phyloP scores from a whole-genome alignment of 2,113 vertebrate genomes.

The human (Homo sapiens) region DNA sequence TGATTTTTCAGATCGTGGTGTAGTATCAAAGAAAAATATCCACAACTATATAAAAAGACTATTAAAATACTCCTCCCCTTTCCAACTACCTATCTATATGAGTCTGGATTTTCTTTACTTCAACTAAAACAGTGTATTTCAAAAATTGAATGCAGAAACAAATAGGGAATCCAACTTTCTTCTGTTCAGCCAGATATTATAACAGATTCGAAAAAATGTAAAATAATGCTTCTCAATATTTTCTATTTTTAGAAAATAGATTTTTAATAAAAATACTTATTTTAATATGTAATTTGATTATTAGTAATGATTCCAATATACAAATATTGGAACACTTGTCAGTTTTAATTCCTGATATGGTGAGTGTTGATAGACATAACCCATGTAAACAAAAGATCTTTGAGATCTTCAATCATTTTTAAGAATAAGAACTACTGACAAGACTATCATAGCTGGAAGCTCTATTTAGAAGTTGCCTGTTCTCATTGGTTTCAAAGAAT shows the following conservation, averaged over 20 bases:
- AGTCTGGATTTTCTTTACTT: slow-evolving; percentile 39
- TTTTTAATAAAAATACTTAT: slow-evolving; percentile 8
- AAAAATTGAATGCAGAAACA: slow-evolving; percentile 15
- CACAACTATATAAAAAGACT: neutral
- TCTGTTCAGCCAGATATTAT: neutral
- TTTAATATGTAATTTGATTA: neutral
- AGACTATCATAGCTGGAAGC: neutral
- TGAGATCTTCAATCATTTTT: neutral
- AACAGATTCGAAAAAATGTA: neutral
- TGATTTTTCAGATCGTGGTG: neutral
- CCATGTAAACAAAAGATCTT: neutral
- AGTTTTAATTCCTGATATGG: neutral
- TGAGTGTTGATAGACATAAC: neutral
- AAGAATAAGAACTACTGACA: neutral
- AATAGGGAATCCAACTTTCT: neutral
- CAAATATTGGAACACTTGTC: neutral
- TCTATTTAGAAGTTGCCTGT: neutral
- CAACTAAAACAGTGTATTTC: neutral
- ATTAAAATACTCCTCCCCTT: neutral
- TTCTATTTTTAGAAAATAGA: neutral
- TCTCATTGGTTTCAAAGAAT: no score
- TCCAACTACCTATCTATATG: neutral
- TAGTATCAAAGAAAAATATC: neutral
- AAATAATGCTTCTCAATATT: neutral
- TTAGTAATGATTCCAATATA: neutral